Percentiles rank a stretch among this genome's conserved stretches.
Conservation (phyloP, 2,797 vertebrate species). For the Syncerus caffer region DNA sequence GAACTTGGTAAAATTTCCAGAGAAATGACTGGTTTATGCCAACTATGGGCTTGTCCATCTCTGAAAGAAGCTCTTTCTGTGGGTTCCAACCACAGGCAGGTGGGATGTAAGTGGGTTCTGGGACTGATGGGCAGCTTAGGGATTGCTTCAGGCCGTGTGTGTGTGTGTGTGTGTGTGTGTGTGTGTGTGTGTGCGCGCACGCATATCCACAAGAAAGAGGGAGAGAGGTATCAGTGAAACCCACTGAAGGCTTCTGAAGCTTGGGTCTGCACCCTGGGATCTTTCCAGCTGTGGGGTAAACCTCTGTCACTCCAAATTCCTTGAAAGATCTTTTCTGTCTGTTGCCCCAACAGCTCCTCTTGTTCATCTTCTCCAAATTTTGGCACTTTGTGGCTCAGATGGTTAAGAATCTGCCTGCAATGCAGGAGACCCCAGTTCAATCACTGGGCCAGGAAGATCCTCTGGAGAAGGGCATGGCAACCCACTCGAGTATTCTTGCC, state of each 20-base stretch:
- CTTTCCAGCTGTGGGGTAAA: not conserved
- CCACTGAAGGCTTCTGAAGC: accelerated
- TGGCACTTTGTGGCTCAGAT: not conserved
- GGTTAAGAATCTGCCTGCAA: not conserved
- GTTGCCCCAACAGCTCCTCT: not conserved
- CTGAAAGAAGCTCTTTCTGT: not conserved
- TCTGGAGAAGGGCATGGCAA: not conserved
- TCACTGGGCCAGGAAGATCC: accelerated
- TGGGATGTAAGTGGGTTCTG: not conserved
- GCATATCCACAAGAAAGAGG: not conserved
- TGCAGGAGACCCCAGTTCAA: not conserved
- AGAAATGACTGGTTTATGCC: not conserved
- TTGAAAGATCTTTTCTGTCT: not conserved
- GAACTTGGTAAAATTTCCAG: not conserved
- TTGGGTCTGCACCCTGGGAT: no score
- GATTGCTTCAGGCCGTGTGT: not conserved
- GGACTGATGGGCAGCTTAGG: not conserved
- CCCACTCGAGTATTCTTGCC: not conserved
- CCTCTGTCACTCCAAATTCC: not conserved
- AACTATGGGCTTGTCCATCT: not conserved
- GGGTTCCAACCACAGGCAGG: not conserved
- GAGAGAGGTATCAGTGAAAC: not conserved
- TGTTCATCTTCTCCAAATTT: not conserved
- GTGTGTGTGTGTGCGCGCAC: not conserved
- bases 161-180: not conserved